Conservation (phyloP, 2,888 invertebrate genomes). For the Leucoma salicis region DNA sequence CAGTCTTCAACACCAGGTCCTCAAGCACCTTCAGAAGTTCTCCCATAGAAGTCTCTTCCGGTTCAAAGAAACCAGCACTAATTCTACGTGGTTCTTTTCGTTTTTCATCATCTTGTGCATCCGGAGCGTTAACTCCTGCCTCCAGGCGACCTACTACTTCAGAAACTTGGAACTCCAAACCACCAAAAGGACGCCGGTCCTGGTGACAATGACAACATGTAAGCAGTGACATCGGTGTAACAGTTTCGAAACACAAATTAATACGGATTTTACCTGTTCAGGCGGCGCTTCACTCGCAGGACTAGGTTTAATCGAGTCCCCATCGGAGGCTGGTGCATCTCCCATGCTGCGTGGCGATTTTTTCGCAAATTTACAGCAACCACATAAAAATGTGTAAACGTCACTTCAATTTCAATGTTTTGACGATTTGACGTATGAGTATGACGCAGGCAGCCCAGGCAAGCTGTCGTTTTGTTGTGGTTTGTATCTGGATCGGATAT, state of each 20-base stretch:
- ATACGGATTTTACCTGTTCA: constrained; percentile 53
- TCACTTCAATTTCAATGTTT: constrained; percentile 72
- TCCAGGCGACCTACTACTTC: constrained; percentile 87
- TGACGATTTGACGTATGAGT: constrained; percentile 51
- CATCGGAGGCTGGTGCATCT: constrained; percentile 66
- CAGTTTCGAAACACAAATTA: background rate
- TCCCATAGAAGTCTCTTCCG: constrained; percentile 82
- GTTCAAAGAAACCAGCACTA: constrained; percentile 77
- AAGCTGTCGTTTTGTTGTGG: too few relatives aligned
- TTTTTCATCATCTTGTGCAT: constrained; percentile 63
- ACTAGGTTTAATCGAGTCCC: constrained; percentile 58
- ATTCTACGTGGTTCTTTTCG: constrained; percentile 71
- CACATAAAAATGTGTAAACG: constrained; percentile 77
- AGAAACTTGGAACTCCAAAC: constrained; percentile 87
- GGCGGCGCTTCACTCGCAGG: constrained; percentile 48
- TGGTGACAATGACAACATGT: constrained; percentile 48
- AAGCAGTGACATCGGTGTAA: constrained; percentile 25
- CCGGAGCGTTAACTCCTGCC: constrained; percentile 81
- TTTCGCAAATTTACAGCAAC: constrained; percentile 59
- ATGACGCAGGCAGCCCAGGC: too few relatives aligned
- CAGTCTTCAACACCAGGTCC: constrained; percentile 82
- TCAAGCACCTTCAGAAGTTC: constrained; percentile 83
- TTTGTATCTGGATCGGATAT: too few relatives aligned
- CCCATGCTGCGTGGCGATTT: constrained; percentile 77
- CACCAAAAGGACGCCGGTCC: constrained; percentile 85